phyloP scores from a whole-genome alignment of 2,888 invertebrate genomes.

The Matsumyia berberina region DNA sequence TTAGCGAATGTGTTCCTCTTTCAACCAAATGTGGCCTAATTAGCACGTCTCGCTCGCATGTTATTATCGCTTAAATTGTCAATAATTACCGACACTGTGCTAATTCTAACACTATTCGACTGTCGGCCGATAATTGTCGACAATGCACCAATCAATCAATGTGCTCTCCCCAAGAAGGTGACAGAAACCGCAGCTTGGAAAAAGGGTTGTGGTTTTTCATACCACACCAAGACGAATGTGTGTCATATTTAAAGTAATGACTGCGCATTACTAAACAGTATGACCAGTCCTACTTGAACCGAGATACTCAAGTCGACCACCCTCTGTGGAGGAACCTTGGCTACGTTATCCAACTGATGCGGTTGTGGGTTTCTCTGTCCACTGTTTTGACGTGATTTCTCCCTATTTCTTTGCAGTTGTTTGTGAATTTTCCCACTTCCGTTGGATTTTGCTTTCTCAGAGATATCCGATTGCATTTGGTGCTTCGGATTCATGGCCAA shows the following conservation, averaged over 20 bases:
- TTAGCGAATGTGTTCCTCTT: neutral
- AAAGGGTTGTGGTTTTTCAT: constrained; percentile 9
- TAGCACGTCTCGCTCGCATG: neutral
- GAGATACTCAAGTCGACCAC: constrained; percentile 1
- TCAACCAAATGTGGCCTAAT: constrained; percentile 4
- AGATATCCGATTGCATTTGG: constrained; percentile 22
- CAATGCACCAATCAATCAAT: constrained; percentile 23
- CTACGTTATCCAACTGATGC: neutral
- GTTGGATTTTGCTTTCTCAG: constrained; percentile 3
- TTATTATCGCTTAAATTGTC: constrained; percentile 1
- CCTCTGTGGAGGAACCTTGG: constrained; percentile 1
- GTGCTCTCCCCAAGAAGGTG: neutral
- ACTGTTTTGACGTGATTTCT: neutral
- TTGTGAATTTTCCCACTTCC: constrained; percentile 1
- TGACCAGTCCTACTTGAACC: constrained; percentile 20
- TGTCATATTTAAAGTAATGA: constrained; percentile 13
- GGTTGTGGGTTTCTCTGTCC: constrained; percentile 15
- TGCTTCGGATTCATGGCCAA: constrained; percentile 9
- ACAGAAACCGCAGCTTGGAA: constrained; percentile 10
- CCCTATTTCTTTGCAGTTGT: neutral
- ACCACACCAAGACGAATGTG: neutral
- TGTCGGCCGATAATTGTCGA: constrained; percentile 12
- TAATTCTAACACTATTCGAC: neutral
- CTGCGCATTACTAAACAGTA: constrained; percentile 24
- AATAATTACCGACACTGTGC: neutral